A percentile compares a stretch with the other conserved stretches of the same genome.
phyloP scores from a whole-genome alignment of 2,888 invertebrate genomes.

The Stenotaenia linearis region DNA sequence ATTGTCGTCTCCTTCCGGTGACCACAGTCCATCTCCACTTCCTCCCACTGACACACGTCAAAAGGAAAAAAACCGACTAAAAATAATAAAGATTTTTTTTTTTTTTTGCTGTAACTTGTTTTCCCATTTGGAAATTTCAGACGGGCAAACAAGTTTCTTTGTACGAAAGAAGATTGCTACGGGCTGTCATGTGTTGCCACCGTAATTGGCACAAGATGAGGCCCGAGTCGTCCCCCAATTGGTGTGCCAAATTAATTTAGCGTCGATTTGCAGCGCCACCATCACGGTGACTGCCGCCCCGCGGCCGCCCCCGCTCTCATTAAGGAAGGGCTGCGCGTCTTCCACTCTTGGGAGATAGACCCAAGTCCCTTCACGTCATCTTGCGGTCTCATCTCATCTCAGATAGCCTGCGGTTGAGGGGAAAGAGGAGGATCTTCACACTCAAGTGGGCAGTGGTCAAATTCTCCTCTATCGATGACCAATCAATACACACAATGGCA shows the following conservation, averaged over 20 bases:
- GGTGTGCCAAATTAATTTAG: constrained; percentile 29
- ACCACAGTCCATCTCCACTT: neutral
- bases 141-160: constrained; percentile 9
- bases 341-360: constrained; percentile 15
- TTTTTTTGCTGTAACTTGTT: neutral
- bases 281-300: constrained; percentile 7
- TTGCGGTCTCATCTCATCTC: constrained; percentile 26
- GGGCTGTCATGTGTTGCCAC: constrained; percentile 21
- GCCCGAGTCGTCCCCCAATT: constrained; percentile 14
- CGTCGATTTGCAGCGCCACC: constrained; percentile 27
- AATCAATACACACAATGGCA: neutral
- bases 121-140: neutral
- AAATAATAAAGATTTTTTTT: neutral
- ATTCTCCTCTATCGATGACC: neutral
- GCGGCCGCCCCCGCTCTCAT: constrained; percentile 24
- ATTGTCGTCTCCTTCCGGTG: neutral
- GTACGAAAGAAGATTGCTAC: constrained; percentile 12
- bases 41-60: neutral
- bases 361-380: constrained; percentile 18
- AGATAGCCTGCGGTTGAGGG: constrained; percentile 21
- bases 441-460: constrained; percentile 17
- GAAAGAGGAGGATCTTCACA: constrained; percentile 24
- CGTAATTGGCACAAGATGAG: constrained; percentile 27
- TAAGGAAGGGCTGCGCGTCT: constrained; percentile 26
- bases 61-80: neutral